Percentiles rank a stretch among this genome's conserved stretches.
phyloP scores from a whole-genome alignment of 2,113 vertebrate genomes.

The Hippolais icterina region DNA sequence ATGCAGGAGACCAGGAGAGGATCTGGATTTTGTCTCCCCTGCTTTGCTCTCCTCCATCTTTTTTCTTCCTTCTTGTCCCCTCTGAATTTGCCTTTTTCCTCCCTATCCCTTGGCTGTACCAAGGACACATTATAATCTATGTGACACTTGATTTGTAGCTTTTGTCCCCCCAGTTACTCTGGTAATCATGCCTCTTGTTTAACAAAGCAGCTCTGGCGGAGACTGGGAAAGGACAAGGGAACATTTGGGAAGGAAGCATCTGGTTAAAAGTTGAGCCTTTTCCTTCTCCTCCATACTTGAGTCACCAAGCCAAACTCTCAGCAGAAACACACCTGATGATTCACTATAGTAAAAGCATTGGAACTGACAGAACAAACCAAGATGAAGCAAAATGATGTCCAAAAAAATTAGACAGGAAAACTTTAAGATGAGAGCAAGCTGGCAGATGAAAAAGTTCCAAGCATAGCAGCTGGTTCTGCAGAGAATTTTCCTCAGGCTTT shows the following conservation, averaged over 20 bases:
- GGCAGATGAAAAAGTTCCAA: background rate
- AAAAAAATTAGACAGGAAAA: background rate
- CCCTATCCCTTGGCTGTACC: background rate
- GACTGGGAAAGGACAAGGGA: background rate
- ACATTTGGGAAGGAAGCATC: background rate
- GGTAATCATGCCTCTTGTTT: background rate
- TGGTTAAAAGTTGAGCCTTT: background rate
- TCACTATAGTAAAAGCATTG: background rate
- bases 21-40: slow-evolving; percentile 36
- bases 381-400: background rate
- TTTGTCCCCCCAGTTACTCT: background rate
- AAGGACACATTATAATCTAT: background rate
- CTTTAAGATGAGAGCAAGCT: background rate
- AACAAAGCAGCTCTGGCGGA: background rate
- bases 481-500: background rate
- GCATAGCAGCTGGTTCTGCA: background rate
- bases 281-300: background rate
- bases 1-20: background rate
- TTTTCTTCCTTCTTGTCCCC: background rate
- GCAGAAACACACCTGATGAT: background rate
- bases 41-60: background rate
- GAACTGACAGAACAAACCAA: background rate
- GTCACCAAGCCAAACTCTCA: background rate
- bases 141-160: slow-evolving; percentile 8
- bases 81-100: slow-evolving; percentile 14